Percentiles rank a stretch among this genome's conserved stretches.
These are phyloP conservation scores for Castor canadensis DNA, from an alignment of 2,113 vertebrate species.

Conservation along the genomic window DNA sequence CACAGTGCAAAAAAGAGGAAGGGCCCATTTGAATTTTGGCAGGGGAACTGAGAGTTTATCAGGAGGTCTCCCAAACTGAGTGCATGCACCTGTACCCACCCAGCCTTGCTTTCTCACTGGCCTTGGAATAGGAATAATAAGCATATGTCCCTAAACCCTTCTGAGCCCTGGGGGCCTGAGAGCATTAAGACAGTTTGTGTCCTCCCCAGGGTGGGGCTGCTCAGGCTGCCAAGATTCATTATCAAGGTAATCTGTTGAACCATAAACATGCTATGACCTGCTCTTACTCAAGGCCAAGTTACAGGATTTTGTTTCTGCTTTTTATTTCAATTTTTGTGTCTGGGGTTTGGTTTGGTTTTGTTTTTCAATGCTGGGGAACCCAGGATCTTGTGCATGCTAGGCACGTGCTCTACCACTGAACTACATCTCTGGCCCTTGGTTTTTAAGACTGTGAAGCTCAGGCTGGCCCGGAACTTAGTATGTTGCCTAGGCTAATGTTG, in stretches of 20 bases:
- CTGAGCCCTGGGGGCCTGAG: background rate
- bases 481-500: background rate
- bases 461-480: background rate
- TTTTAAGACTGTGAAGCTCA: background rate
- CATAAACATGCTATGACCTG: background rate
- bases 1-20: background rate
- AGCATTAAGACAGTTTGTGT: background rate
- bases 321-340: no score
- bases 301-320: background rate
- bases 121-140: background rate
- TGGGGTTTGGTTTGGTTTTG: no score
- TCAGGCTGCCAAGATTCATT: background rate
- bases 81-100: no score
- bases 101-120: background rate
- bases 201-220: background rate
- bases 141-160: background rate
- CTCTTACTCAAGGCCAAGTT: background rate
- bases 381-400: no score
- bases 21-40: background rate
- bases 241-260: background rate
- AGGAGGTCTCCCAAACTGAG: background rate
- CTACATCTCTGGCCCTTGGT: no score
- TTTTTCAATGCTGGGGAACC: no score
- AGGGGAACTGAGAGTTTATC: background rate
- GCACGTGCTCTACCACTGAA: no score